Percentiles rank a stretch among this genome's conserved stretches.
Evolutionary conservation across 2,797 vertebrate genomes (phyloP).

Genomic region (Hydrolagus colliei): DNA sequence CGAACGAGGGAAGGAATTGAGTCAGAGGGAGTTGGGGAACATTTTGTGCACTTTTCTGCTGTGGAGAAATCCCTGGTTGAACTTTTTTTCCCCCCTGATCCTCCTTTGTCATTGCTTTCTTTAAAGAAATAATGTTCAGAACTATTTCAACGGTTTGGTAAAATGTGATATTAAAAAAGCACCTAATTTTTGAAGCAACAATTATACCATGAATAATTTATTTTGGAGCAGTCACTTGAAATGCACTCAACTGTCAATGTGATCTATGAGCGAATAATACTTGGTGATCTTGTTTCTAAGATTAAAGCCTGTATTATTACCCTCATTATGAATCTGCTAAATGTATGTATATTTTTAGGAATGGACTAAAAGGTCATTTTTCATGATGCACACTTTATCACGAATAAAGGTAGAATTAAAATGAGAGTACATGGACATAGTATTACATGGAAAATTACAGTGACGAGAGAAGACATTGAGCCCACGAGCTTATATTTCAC

Average conservation of each 20-base stretch:
- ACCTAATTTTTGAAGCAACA: background rate
- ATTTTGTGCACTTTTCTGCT: background rate
- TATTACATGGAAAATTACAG: too few species aligned
- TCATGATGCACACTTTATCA: background rate
- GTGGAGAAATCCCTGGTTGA: background rate
- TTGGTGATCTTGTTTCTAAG: background rate
- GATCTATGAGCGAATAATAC: background rate
- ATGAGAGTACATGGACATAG: background rate
- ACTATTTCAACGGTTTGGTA: background rate
- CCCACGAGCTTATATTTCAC: too few species aligned
- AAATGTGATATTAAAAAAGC: background rate
- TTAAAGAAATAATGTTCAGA: background rate
- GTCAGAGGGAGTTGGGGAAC: too few species aligned
- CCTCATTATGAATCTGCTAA: background rate
- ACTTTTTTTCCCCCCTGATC: background rate
- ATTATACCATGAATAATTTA: background rate
- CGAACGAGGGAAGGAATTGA: too few species aligned
- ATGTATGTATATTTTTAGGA: background rate
- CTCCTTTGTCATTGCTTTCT: background rate
- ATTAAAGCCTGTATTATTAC: background rate
- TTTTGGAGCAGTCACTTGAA: background rate
- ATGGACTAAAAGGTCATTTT: background rate
- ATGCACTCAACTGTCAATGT: background rate
- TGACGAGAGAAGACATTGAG: too few species aligned
- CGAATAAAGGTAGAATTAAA: background rate